phyloP scores from a whole-genome alignment of 2,797 vertebrate species.

The Coluber constrictor region DNA sequence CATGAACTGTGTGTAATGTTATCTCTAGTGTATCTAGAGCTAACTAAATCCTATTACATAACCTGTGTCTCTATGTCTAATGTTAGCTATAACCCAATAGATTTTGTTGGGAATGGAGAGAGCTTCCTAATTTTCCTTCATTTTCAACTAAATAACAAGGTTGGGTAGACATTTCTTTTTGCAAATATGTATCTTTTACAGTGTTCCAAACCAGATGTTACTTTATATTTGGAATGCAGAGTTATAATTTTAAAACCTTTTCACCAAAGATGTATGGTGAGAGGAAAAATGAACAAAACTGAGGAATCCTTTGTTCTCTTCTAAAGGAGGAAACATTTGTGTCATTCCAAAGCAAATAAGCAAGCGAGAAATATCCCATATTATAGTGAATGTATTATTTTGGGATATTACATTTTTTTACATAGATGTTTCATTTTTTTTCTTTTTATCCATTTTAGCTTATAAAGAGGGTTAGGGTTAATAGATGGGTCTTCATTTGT shows the following conservation, averaged over 20 bases:
- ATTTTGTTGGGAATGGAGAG: background rate
- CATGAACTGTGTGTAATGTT: background rate
- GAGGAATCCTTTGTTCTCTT: background rate
- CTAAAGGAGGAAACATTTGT: background rate
- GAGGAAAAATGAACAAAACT: background rate
- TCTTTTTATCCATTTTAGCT: background rate
- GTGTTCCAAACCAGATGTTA: conserved; percentile 3
- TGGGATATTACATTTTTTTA: background rate
- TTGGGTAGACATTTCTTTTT: conserved; percentile 35
- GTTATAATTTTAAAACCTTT: conserved; percentile 1
- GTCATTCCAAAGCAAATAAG: background rate
- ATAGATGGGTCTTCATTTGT: background rate
- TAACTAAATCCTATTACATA: background rate
- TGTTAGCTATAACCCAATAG: background rate
- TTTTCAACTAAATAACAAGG: conserved; percentile 38
- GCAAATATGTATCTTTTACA: conserved; percentile 14
- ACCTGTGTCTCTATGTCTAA: background rate
- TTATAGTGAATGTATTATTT: background rate
- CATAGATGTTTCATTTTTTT: background rate
- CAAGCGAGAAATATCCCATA: background rate
- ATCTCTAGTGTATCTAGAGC: background rate
- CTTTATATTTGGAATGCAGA: conserved; percentile 1
- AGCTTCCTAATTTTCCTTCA: conserved; percentile 37
- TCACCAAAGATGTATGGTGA: background rate
- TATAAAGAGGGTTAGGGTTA: conserved; percentile 27